Conservation (phyloP, 2,113 vertebrate species). For the Scomber scombrus region DNA sequence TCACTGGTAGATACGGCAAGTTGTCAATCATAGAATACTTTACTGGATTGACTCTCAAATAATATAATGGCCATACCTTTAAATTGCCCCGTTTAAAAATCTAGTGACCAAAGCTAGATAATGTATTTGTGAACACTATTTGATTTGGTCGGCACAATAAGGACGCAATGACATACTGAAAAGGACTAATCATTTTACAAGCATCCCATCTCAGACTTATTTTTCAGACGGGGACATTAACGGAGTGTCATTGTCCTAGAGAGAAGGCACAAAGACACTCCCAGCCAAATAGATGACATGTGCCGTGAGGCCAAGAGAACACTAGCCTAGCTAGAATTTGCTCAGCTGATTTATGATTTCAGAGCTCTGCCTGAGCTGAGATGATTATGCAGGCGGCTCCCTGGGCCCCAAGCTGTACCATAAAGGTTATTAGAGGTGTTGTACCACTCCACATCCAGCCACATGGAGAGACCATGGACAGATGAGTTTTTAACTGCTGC, state of each 20-base stretch:
- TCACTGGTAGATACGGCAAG: neutral
- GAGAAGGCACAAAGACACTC: conserved; percentile 29
- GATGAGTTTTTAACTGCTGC: conserved; percentile 59
- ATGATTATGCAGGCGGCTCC: conserved; percentile 64
- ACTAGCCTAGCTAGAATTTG: conserved; percentile 7
- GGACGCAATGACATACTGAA: conserved; percentile 32
- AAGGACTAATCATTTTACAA: conserved; percentile 23
- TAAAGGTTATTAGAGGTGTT: conserved; percentile 65
- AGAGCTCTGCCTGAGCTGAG: conserved; percentile 31
- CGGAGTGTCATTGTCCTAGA: conserved; percentile 19
- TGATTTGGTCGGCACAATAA: conserved; percentile 10
- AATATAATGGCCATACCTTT: neutral
- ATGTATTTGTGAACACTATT: neutral
- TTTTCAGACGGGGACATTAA: conserved; percentile 23
- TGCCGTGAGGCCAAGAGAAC: conserved; percentile 32
- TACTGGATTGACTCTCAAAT: conserved; percentile 14
- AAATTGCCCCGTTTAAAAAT: neutral
- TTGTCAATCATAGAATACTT: conserved; percentile 13
- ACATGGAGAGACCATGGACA: conserved; percentile 43
- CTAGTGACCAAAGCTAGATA: neutral
- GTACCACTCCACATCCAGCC: conserved; percentile 39
- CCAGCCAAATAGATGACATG: conserved; percentile 48
- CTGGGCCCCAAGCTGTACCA: conserved; percentile 36
- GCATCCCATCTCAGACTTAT: neutral
- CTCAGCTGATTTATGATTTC: conserved; percentile 64